phyloP scores from a whole-genome alignment of 2,888 invertebrate genomes.

The Chirona hameri region DNA sequence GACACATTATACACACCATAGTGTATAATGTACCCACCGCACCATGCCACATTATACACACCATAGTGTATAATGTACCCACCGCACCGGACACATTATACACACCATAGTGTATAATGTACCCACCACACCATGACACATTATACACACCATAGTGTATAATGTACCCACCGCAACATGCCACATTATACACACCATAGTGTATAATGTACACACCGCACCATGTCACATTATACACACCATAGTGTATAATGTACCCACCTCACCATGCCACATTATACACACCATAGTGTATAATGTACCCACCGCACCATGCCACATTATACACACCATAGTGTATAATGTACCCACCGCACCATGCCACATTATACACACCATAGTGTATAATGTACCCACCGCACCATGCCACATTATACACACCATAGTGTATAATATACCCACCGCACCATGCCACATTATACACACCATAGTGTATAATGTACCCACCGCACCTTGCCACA shows the following conservation, averaged over 20 bases:
- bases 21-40: neutral
- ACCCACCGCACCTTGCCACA: neutral
- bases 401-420: neutral
- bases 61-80: neutral
- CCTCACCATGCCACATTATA: neutral
- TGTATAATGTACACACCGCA: neutral
- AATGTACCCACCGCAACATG: no score
- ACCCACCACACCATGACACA: neutral
- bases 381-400: neutral
- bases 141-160: neutral
- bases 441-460: neutral
- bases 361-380: neutral
- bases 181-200: neutral
- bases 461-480: neutral
- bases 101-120: neutral
- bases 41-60: neutral
- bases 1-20: neutral
- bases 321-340: neutral
- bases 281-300: neutral
- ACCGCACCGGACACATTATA: neutral
- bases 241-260: neutral
- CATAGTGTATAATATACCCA: neutral
- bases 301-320: neutral
- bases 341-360: neutral
- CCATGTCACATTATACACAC: neutral